Conservation (phyloP, 1,140 invertebrate species). For the Probaryconus sp. region DNA sequence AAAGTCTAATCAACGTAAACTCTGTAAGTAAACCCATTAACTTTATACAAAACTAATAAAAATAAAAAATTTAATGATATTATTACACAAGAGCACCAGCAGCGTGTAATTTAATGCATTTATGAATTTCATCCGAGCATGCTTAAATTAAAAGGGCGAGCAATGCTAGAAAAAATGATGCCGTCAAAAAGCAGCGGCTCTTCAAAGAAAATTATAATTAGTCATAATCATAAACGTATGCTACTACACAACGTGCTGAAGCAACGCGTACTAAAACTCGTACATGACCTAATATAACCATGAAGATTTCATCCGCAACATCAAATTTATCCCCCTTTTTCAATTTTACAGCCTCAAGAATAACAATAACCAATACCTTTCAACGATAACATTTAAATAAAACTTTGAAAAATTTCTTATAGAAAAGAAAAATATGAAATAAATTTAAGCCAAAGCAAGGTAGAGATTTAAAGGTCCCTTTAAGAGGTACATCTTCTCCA, state of each 20-base stretch:
- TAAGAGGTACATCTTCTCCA: no score
- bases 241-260: conserved; percentile 10
- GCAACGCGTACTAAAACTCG: conserved; percentile 11
- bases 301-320: conserved; percentile 20
- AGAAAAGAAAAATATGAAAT: no score
- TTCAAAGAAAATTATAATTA: conserved; percentile 40
- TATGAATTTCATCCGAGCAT: conserved; percentile 21
- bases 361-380: not conserved
- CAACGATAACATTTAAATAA: no score
- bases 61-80: not conserved
- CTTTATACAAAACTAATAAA: not conserved
- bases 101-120: conserved; percentile 13
- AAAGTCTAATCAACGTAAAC: no score
- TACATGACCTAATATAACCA: conserved; percentile 13
- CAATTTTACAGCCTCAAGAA: no score
- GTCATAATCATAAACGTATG: conserved; percentile 42
- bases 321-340: no score
- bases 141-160: conserved; percentile 23
- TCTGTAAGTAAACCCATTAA: no score
- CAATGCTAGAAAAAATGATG: conserved; percentile 32
- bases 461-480: no score
- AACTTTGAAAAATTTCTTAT: no score
- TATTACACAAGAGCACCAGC: not conserved
- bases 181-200: conserved; percentile 34
- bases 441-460: no score